Evolutionary conservation across 1,140 invertebrate genomes (phyloP), one percentile per base, ranked within the genome.

Genomic region (Drosophila nigromelanica): DNA sequence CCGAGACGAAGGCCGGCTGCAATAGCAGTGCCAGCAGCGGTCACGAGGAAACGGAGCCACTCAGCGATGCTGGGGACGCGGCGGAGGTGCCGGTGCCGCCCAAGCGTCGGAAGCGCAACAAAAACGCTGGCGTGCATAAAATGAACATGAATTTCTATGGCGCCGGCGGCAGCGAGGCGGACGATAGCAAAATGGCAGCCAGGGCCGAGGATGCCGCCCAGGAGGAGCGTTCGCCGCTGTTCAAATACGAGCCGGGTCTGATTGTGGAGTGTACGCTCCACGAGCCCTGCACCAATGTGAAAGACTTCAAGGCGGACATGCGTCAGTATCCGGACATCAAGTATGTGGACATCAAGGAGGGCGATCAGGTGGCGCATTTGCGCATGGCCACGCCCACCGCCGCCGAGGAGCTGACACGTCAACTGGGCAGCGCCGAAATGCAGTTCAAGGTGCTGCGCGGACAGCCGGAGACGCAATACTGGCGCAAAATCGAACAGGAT

Each of bases 301-400:
- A 95, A 92, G 93, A 94, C 90, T 93, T 96, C 66, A 95, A 96
- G 92, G 94, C 95, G 15, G 93, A 94, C 58, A 92, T 94, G 55
- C 93, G 92, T 33, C 89, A 91, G 47, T 94, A 94, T 60, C 78
- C 91, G 59, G 93, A 93, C 14, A 93, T 94, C 7, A 93, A 94
- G 76, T 95, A 95, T 78, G 94, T 96, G 15, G 95, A 96, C 70
- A 92, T 94, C 6, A 93, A 93, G 52, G 94, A 95, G 15, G 90
- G 87, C 1, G 92, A 93, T 39, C 91, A 82, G 4, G 90, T 93
- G 73, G 94, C 93, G 5, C 93, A 93, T 66, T 78, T 96, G 18
- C 92, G 95, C 52, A 93, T 94, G 52, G 94, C 94, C 73, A 93
- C 93, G 42, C 67, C 93, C 2, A 92, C 93, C 61, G 92, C 93